Conservation (phyloP, 2,113 vertebrate species). For the Chaetops frenatus region DNA sequence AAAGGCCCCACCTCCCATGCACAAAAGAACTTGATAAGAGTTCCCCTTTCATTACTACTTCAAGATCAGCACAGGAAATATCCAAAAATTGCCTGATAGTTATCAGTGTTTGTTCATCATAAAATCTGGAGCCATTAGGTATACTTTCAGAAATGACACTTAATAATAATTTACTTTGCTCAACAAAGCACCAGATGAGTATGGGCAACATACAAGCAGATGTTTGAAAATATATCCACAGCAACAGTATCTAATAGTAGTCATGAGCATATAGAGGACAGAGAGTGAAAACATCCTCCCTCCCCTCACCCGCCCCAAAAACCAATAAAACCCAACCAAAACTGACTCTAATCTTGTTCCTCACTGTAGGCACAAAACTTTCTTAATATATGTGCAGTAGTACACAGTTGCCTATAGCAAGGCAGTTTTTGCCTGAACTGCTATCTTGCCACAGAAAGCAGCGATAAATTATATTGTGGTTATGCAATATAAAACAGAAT, state of each 20-base stretch:
- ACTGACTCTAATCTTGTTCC: not conserved
- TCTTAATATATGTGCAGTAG: not conserved
- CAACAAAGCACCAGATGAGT: not conserved
- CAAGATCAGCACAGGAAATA: not conserved
- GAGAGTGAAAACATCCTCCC: not conserved
- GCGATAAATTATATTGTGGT: fast-evolving
- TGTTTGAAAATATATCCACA: not conserved
- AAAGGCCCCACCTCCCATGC: not conserved
- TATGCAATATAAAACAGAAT: not conserved
- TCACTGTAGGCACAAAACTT: not conserved
- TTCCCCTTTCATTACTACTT: not conserved
- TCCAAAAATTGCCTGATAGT: not conserved
- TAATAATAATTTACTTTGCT: not conserved
- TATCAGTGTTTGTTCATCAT: not conserved
- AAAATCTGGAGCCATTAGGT: not conserved
- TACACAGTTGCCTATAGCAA: not conserved
- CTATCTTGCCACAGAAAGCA: not conserved
- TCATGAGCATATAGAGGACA: not conserved
- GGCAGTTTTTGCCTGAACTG: not conserved
- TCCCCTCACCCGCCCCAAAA: fast-evolving
- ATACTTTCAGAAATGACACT: not conserved
- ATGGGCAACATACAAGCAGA: not conserved
- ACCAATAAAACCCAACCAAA: not conserved
- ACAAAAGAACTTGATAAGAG: fast-evolving
- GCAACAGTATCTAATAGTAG: not conserved